Evolutionary conservation across 2,888 invertebrate species (phyloP).

Genomic region (Cephonodes hylas): DNA sequence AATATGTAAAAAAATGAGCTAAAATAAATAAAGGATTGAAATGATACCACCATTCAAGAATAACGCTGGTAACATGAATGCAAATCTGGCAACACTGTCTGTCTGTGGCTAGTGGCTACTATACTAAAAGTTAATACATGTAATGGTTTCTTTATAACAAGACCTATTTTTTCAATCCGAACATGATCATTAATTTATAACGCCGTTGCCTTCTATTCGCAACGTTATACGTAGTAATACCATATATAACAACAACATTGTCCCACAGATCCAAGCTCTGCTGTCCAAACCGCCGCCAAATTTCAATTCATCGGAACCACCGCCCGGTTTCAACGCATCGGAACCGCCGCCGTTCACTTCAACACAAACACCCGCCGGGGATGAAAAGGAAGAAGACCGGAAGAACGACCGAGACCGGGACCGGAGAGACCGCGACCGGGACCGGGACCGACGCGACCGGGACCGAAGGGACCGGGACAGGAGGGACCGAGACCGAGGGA

Average conservation of each 20-base stretch:
- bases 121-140: too few species aligned
- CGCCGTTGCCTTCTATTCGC: too few species aligned
- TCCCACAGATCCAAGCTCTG: constrained; percentile 75
- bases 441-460: constrained; percentile 33
- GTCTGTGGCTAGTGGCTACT: too few species aligned
- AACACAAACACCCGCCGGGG: constrained; percentile 45
- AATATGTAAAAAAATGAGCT: too few species aligned
- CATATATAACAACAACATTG: not conserved
- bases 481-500: constrained; percentile 21
- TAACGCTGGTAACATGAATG: too few species aligned
- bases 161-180: too few species aligned
- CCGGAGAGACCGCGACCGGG: constrained; percentile 31
- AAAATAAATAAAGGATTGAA: too few species aligned
- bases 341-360: constrained; percentile 54
- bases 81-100: too few species aligned
- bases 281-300: constrained; percentile 72
- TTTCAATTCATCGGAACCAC: constrained; percentile 73
- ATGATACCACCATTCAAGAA: too few species aligned
- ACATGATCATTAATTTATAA: too few species aligned
- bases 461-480: constrained; percentile 27
- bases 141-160: too few species aligned
- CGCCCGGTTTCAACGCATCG: constrained; percentile 60
- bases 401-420: constrained; percentile 27
- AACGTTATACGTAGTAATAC: too few species aligned
- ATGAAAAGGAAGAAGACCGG: constrained; percentile 40